phyloP scores from a whole-genome alignment of 2,888 invertebrate genomes.

The Sabellastarte sp. region DNA sequence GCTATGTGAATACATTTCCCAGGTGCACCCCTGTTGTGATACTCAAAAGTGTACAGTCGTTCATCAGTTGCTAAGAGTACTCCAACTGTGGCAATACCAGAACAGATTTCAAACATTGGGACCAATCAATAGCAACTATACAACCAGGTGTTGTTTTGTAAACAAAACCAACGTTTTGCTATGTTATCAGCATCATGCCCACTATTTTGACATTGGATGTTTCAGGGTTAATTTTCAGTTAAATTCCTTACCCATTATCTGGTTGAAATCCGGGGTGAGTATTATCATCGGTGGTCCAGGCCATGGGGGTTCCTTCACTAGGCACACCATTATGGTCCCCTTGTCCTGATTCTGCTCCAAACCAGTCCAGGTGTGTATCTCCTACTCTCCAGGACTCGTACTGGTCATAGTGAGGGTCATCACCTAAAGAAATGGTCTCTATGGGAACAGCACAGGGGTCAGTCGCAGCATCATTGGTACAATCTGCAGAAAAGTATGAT shows the following conservation, averaged over 20 bases:
- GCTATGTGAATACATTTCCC: too few species aligned
- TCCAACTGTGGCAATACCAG: too few species aligned
- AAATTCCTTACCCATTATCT: conserved; percentile 40
- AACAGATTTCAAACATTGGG: too few species aligned
- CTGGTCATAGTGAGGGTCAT: conserved; percentile 33
- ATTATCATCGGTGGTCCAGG: conserved; percentile 49
- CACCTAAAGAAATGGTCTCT: conserved; percentile 29
- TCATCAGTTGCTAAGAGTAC: too few species aligned
- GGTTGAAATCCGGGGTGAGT: conserved; percentile 34
- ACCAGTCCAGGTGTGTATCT: conserved; percentile 48
- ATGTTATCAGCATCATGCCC: too few species aligned
- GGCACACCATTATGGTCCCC: conserved; percentile 34
- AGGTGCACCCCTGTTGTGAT: too few species aligned
- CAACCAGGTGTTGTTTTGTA: too few species aligned
- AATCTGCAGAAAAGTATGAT: conserved; percentile 22
- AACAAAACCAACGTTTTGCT: too few species aligned
- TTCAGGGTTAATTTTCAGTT: too few species aligned
- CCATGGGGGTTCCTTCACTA: conserved; percentile 43
- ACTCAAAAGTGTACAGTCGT: too few species aligned
- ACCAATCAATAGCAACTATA: too few species aligned
- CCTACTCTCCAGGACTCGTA: conserved; percentile 44
- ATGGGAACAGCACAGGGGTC: conserved; percentile 44
- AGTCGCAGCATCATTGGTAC: conserved; percentile 20
- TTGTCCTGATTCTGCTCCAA: conserved; percentile 44
- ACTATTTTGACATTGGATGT: too few species aligned